Evolutionary conservation across 2,888 invertebrate genomes (phyloP).

Genomic region (Lamproptera curius): DNA sequence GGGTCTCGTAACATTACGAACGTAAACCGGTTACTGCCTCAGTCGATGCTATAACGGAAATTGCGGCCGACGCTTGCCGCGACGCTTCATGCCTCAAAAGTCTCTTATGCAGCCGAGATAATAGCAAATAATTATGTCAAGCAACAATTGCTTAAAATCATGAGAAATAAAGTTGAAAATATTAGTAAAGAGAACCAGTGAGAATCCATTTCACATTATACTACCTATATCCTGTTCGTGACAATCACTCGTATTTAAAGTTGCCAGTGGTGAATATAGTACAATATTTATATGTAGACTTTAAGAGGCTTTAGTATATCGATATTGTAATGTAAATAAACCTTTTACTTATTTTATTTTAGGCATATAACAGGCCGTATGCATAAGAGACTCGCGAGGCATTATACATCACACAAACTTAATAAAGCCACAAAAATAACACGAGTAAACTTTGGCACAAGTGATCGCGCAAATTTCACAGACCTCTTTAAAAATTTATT

Average conservation of each 20-base stretch:
- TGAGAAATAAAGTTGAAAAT: too few species aligned
- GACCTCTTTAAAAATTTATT: slow-evolving; percentile 25
- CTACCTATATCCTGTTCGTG: not conserved
- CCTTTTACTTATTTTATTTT: too few species aligned
- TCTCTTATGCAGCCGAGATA: slow-evolving; percentile 11
- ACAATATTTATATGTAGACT: too few species aligned
- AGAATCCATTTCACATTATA: too few species aligned
- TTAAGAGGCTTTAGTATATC: too few species aligned
- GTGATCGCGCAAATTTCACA: slow-evolving; percentile 11
- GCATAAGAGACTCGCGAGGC: slow-evolving; percentile 14
- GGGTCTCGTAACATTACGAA: slow-evolving; percentile 55
- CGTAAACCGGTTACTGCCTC: slow-evolving; percentile 59
- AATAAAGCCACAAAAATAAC: slow-evolving; percentile 18
- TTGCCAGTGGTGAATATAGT: too few species aligned
- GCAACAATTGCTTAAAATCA: too few species aligned
- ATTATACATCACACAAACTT: slow-evolving; percentile 11
- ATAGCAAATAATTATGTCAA: too few species aligned
- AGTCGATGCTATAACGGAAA: slow-evolving; percentile 28
- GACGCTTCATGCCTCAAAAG: slow-evolving; percentile 1
- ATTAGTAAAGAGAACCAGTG: too few species aligned
- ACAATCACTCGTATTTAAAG: too few species aligned
- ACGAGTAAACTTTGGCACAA: slow-evolving; percentile 23
- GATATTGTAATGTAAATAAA: too few species aligned
- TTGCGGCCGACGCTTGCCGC: not conserved
- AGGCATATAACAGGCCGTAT: too few species aligned